Percentiles rank a stretch among this genome's conserved stretches.
These are phyloP conservation scores for Himantopus leucocephalus DNA, from an alignment of 2,113 vertebrate genomes.

Conservation along the genomic window DNA sequence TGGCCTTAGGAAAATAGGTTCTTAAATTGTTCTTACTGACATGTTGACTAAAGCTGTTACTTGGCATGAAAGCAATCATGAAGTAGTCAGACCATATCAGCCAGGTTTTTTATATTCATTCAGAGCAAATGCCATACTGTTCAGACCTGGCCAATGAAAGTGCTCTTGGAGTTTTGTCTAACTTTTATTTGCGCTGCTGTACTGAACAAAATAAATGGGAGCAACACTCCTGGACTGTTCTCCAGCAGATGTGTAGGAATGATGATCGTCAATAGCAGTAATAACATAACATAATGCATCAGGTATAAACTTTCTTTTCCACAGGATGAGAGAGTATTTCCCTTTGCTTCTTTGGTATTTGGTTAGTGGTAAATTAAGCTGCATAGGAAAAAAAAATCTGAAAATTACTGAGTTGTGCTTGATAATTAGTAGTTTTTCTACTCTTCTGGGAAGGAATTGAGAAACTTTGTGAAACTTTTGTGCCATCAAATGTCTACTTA, in stretches of 20 bases:
- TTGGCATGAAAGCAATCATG: not conserved
- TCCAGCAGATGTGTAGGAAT: not conserved
- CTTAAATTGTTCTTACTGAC: not conserved
- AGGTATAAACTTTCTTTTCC: not conserved
- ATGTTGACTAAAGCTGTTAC: not conserved
- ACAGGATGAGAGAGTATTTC: not conserved
- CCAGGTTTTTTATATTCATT: not conserved
- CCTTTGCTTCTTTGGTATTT: not conserved
- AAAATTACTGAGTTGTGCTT: not conserved
- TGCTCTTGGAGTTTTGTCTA: not conserved
- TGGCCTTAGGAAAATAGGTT: not conserved
- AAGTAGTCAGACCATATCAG: not conserved
- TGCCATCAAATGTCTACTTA: not conserved
- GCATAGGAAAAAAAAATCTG: not conserved
- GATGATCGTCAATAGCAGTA: not conserved
- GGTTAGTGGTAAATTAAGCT: not conserved
- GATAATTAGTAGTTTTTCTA: not conserved
- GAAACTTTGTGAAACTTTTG: not conserved
- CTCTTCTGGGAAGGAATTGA: not conserved
- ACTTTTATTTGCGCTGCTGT: not conserved
- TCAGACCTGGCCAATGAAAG: not conserved
- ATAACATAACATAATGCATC: not conserved
- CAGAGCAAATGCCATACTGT: not conserved
- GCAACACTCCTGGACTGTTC: not conserved
- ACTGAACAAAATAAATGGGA: not conserved